Conservation (phyloP, 2,888 invertebrate species). For the Drosophila colorata region DNA sequence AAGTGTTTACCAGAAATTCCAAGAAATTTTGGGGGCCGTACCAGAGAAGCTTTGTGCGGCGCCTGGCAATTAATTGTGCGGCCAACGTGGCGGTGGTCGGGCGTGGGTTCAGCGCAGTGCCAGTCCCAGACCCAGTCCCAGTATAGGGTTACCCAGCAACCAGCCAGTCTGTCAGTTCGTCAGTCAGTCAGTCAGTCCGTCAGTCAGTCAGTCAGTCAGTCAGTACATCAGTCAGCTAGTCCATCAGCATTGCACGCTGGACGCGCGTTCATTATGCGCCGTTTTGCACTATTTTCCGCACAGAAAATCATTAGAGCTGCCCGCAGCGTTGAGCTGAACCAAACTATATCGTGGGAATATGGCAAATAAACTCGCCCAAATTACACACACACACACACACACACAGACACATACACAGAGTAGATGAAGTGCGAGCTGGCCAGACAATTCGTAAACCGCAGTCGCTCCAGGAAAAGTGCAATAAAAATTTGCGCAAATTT, state of each 20-base stretch:
- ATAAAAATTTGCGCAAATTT: constrained; percentile 80
- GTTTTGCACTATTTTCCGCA: constrained; percentile 77
- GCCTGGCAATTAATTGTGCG: constrained; percentile 75
- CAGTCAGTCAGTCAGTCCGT: constrained; percentile 3
- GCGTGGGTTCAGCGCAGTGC: constrained; percentile 66
- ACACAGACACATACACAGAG: constrained; percentile 14
- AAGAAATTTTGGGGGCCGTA: constrained; percentile 55
- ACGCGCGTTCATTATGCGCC: constrained; percentile 74
- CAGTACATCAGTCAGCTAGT: constrained; percentile 19
- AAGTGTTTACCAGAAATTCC: constrained; percentile 75
- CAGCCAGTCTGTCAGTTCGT: not conserved
- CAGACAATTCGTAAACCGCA: constrained; percentile 62
- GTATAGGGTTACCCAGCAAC: constrained; percentile 59
- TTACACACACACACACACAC: constrained; percentile 54
- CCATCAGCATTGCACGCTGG: constrained; percentile 50
- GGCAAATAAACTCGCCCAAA: constrained; percentile 82
- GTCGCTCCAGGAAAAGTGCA: constrained; percentile 78
- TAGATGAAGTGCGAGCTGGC: constrained; percentile 30
- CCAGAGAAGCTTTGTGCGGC: constrained; percentile 70
- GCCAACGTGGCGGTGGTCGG: constrained; percentile 52
- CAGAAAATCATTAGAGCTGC: constrained; percentile 76
- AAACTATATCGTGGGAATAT: constrained; percentile 84
- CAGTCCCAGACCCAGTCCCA: no score
- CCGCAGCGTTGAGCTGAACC: constrained; percentile 64
- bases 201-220: constrained; percentile 39